Evolutionary conservation across 2,888 invertebrate species (phyloP), one percentile per base, ranked within the genome.

Genomic region (Eupithecia exiguata): DNA sequence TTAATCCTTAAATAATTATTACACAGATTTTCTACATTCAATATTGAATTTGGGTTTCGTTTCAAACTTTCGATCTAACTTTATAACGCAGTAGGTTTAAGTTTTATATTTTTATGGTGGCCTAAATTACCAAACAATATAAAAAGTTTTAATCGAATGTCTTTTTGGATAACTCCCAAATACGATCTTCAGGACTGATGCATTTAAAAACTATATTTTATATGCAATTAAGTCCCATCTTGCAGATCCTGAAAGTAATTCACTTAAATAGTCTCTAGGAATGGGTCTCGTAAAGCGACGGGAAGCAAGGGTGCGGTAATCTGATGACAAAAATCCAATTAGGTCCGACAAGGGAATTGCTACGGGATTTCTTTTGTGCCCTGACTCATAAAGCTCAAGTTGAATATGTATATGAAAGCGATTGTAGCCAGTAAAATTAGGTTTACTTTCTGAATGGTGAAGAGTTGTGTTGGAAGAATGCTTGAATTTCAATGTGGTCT

Each of bases 311-410:
- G 76, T 68, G 78, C 74, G 79, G 80, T 80, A 80, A 82, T 81
- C 74, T 79, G 79, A 82, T 81, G 74, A 84, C 81, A 77, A 78
- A 80, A 80, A 81, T 80, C 77, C 73, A 82, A 80, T 79, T 80
- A 76, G 78, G 80, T 75, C 77, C 63, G 72, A 70, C 68, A 70
- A 78, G 61, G 69, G 69, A 76, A 77, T 77, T 72, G 74, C 75
- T 74, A 69, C 71, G 61, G 62, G 71, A 74, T 73, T 80, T 77
- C 75, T 75, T 76, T 67, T 74, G 70, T 69, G 36, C 36, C 66
- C 38, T 43, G 68, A 69, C 46, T 61, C 70, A 70, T 68, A 38
- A 49, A 38, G 68, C 58, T 69, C 18, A 53, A 68, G 7, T 40
- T 43, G 35, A 49, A 66, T 66, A 65, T 65, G 36, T 65, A 36